Percentiles rank a stretch among this genome's conserved stretches.
Conservation (phyloP, 1,140 invertebrate species). For the Caenorhabditis briggsae region DNA sequence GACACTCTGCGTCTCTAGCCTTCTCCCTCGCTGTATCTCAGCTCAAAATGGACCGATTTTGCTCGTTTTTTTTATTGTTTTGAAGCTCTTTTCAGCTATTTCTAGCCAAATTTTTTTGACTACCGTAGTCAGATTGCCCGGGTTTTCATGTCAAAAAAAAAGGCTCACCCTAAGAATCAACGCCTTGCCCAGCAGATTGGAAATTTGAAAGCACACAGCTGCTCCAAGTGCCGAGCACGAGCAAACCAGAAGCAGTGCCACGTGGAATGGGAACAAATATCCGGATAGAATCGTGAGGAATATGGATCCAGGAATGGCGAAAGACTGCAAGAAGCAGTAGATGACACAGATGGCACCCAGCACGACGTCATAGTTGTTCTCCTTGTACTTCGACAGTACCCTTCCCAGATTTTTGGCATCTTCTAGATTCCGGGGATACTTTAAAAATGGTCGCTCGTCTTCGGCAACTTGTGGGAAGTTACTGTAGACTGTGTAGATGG, state of each 20-base stretch:
- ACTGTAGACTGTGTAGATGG: constrained; percentile 31
- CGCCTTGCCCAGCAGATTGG: constrained; percentile 87
- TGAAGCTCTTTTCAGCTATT: too few relatives aligned
- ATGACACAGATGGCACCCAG: constrained; percentile 88
- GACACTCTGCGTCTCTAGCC: too few relatives aligned
- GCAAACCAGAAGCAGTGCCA: constrained; percentile 91
- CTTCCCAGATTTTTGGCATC: constrained; percentile 94
- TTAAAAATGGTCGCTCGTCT: constrained; percentile 88
- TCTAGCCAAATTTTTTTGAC: too few relatives aligned
- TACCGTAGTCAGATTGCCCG: too few relatives aligned
- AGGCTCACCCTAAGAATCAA: too few relatives aligned
- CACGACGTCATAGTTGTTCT: constrained; percentile 92
- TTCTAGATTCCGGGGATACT: constrained; percentile 91
- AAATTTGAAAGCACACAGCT: constrained; percentile 92
- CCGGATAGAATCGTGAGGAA: constrained; percentile 97
- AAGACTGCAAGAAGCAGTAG: constrained; percentile 99
- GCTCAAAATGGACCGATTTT: too few relatives aligned
- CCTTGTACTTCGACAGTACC: constrained; percentile 92
- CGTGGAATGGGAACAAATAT: constrained; percentile 92
- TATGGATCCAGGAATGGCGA: constrained; percentile 98
- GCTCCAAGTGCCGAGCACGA: constrained; percentile 96
- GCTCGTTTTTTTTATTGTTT: too few relatives aligned
- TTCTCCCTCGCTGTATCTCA: too few relatives aligned
- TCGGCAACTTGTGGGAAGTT: constrained; percentile 58
- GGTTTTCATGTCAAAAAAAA: too few relatives aligned